These are phyloP conservation scores for Nesoenas mayeri DNA, from an alignment of 2,113 vertebrate species.

Conservation along the genomic window DNA sequence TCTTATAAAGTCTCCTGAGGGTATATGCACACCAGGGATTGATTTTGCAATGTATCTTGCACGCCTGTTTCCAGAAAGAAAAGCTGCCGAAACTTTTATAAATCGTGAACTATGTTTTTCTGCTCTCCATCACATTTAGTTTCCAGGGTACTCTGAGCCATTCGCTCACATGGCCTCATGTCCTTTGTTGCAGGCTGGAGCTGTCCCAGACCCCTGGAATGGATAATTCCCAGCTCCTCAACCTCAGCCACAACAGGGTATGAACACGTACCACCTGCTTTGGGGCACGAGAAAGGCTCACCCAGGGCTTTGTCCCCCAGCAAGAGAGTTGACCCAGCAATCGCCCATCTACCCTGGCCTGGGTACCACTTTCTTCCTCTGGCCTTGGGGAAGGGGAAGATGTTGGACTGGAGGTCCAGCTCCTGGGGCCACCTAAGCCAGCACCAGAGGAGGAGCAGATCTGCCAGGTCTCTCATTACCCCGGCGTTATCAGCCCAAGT, in stretches of 20 bases:
- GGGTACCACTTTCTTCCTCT: not conserved
- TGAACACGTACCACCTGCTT: fast-evolving
- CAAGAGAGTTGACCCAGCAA: not conserved
- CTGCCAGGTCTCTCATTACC: not conserved
- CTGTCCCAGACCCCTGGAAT: not conserved
- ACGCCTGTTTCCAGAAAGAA: not conserved
- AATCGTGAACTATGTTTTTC: not conserved
- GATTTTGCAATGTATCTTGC: not conserved
- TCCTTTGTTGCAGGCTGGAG: not conserved
- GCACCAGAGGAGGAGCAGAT: not conserved
- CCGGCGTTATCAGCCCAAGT: not conserved
- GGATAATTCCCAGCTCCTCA: not conserved
- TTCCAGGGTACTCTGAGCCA: not conserved
- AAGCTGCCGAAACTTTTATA: not conserved
- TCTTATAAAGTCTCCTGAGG: not conserved
- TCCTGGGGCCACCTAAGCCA: not conserved
- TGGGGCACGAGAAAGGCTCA: not conserved
- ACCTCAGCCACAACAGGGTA: not conserved
- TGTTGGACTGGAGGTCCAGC: not conserved
- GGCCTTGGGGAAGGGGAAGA: not conserved
- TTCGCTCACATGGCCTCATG: not conserved
- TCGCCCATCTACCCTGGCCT: not conserved
- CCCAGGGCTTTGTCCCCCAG: not conserved
- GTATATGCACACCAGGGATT: no score
- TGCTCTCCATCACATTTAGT: not conserved